Percentiles rank a stretch among this genome's conserved stretches.
Evolutionary conservation across 2,797 vertebrate genomes (phyloP).

Genomic region (Acrossocheilus fasciatus): DNA sequence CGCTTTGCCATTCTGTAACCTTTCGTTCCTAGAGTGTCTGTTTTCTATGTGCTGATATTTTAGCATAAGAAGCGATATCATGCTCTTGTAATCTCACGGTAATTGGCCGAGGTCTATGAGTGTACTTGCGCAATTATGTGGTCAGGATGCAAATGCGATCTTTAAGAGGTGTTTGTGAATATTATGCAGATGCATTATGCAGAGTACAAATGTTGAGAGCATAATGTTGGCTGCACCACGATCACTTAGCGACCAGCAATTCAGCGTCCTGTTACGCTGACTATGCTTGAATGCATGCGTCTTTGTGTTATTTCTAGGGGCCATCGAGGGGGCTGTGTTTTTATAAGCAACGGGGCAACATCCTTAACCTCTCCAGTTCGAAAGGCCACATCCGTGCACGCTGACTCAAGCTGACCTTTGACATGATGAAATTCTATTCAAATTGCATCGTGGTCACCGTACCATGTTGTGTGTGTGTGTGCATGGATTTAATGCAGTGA

Average conservation of each 20-base stretch:
- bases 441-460: constrained; percentile 25
- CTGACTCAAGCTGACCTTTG: constrained; percentile 45
- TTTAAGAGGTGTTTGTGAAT: constrained; percentile 55
- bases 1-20: constrained; percentile 25
- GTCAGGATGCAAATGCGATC: constrained; percentile 56
- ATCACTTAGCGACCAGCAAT: constrained; percentile 25
- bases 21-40: constrained; percentile 12
- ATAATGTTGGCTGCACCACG: constrained; percentile 38
- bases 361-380: constrained; percentile 40
- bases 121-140: constrained; percentile 49
- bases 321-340: constrained; percentile 37
- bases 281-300: constrained; percentile 33
- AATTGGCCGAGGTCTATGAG: constrained; percentile 11
- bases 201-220: constrained; percentile 43
- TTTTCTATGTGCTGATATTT: background rate
- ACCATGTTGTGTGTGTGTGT: constrained; percentile 6
- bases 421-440: constrained; percentile 52
- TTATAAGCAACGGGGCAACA: constrained; percentile 2
- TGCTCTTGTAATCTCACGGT: constrained; percentile 36
- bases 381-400: constrained; percentile 11
- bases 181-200: constrained; percentile 54
- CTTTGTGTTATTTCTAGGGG: constrained; percentile 35
- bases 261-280: constrained; percentile 11
- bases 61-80: constrained; percentile 6
- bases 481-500: constrained; percentile 37